These are phyloP conservation scores for Doryteuthis pealeii DNA, from an alignment of 1,140 invertebrate genomes.

Conservation along the genomic window DNA sequence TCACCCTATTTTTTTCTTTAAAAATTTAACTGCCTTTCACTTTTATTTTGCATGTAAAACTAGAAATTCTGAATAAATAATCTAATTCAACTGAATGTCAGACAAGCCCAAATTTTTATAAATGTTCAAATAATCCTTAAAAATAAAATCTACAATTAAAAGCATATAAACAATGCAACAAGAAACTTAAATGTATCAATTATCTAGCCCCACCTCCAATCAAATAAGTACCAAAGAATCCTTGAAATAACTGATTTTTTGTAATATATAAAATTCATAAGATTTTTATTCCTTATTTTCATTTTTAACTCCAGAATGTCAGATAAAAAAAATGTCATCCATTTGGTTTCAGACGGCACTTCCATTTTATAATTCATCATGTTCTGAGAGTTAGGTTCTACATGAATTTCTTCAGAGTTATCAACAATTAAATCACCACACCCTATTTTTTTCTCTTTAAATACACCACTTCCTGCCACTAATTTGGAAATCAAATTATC, in stretches of 20 bases:
- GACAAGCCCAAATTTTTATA: background rate
- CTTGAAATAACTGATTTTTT: background rate
- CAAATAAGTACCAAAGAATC: background rate
- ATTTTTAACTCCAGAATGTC: background rate
- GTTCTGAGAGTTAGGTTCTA: conserved; percentile 36
- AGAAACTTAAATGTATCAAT: background rate
- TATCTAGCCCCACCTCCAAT: background rate
- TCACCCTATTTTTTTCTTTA: background rate
- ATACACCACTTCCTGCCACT: background rate
- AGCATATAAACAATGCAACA: too few relatives aligned
- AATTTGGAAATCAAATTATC: too few relatives aligned
- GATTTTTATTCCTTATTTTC: background rate
- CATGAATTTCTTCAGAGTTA: background rate
- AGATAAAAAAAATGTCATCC: conserved; percentile 22
- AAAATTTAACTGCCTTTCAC: background rate
- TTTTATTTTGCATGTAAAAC: background rate
- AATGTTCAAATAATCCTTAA: background rate
- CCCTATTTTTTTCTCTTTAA: background rate
- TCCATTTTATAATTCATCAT: conserved; percentile 47
- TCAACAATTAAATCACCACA: background rate
- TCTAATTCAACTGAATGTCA: background rate
- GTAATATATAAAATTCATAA: background rate
- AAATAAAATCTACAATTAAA: too few relatives aligned
- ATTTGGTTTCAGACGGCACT: conserved; percentile 50
- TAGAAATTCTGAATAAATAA: background rate